Evolutionary conservation across 2,113 vertebrate genomes (phyloP), one percentile per base, ranked within the genome.

Genomic region (Petroica traversi): DNA sequence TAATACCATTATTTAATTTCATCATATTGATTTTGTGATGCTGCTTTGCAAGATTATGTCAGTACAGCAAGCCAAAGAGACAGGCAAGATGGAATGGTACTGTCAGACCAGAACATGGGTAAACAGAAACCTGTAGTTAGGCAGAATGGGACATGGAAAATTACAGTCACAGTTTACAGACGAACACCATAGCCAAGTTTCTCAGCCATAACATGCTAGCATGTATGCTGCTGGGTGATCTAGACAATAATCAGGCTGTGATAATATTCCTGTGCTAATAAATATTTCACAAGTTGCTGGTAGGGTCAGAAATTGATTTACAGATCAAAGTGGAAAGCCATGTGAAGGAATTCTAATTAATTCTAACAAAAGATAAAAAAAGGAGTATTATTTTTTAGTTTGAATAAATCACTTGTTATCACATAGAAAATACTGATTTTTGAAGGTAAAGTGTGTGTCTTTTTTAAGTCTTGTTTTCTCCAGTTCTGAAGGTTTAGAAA

Each of bases 251-350:
- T 79, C 77, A 82, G 77, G 38, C 89, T 95, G 84, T 96, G 89
- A 85, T 94, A 89, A 89, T 93, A 88, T 76, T 83, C 66, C 58
- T 62, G 54, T 64, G 85, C 62, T 95, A 88, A 89, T 89, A 87
- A 95, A 91, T 95, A 89, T 88, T 95, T 95, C 85, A 85, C 45
- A 80, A 36, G 54, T 54, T 92, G 46, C 78, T 91, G 87, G 41
- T 76, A 79, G 77, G 69, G 87, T 93, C 74, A 89, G 77, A 92
- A 89, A 82, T 58, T 64, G 73, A 94, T 92, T 92, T 89, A 79
- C 71, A 94, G 93, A 82, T 91, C 84, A 92, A 94, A 95, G 94
- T 76, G 46, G 67, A 66, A 92, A 89, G 75, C 13, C 38, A 24
- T 31, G 31, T 73, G 85, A 82, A 79, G 66, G 62, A 85, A 94